Evolutionary conservation across 2,113 vertebrate species (phyloP).

Genomic region (Saccopteryx bilineata): DNA sequence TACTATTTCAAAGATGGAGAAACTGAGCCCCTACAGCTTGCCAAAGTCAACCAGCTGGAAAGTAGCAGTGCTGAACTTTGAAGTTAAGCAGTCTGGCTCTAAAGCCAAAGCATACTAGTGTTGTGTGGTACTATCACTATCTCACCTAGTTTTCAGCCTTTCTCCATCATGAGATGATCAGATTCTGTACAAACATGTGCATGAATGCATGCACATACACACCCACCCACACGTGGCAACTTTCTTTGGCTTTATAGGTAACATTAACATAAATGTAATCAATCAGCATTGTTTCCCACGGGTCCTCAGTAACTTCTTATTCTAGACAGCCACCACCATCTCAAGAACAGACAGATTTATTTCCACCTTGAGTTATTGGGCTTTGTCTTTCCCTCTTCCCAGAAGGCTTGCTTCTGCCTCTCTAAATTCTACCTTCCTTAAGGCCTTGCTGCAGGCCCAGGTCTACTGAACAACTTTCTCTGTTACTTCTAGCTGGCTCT

Average conservation of each 20-base stretch:
- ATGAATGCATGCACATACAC: too few species aligned
- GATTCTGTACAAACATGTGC: neutral
- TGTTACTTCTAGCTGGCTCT: too few species aligned
- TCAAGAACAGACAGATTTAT: neutral
- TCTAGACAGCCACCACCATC: neutral
- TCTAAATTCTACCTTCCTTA: too few species aligned
- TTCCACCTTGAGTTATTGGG: too few species aligned
- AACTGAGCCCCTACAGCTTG: neutral
- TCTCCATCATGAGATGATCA: neutral
- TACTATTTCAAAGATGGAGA: neutral
- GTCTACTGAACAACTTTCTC: too few species aligned
- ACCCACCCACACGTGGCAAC: neutral
- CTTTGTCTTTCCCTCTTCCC: too few species aligned
- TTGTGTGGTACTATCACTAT: too few species aligned
- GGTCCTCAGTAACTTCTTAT: neutral
- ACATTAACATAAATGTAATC: neutral
- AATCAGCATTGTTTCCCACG: neutral
- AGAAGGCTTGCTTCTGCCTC: too few species aligned
- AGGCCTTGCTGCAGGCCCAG: too few species aligned
- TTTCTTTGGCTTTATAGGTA: neutral
- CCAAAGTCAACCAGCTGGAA: neutral
- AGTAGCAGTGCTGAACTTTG: neutral
- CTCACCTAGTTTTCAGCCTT: neutral
- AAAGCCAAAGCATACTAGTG: neutral
- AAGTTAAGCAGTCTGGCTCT: neutral